phyloP scores from a whole-genome alignment of 2,888 invertebrate genomes.

The Leucophenga maculata region DNA sequence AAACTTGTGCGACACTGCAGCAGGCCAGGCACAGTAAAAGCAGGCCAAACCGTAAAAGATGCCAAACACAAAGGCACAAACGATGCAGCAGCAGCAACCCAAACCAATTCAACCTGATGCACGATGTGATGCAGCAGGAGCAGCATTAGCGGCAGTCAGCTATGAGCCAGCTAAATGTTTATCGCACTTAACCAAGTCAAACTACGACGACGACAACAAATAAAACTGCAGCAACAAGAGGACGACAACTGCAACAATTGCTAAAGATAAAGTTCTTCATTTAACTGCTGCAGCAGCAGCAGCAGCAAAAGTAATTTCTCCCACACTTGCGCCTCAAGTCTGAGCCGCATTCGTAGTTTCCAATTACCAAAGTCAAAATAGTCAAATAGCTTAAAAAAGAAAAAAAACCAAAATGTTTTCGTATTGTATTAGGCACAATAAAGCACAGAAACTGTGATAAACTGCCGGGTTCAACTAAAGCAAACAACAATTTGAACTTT shows the following conservation, averaged over 20 bases:
- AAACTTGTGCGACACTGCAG: conserved; percentile 16
- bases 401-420: too few relatives aligned
- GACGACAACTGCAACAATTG: not conserved
- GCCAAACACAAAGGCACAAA: conserved; percentile 2
- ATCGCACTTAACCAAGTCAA: conserved; percentile 39
- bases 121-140: not conserved
- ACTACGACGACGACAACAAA: conserved; percentile 16
- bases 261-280: conserved; percentile 17
- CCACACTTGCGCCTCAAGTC: conserved; percentile 24
- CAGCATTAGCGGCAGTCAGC: conserved; percentile 8
- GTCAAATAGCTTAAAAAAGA: not conserved
- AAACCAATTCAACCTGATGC: conserved; percentile 36
- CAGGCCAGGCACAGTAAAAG: not conserved
- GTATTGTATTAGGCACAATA: not conserved
- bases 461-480: conserved; percentile 20
- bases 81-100: not conserved
- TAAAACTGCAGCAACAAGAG: not conserved
- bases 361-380: conserved; percentile 20
- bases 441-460: conserved; percentile 12
- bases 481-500: conserved; percentile 23
- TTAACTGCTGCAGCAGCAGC: not conserved
- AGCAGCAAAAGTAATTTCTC: conserved; percentile 38
- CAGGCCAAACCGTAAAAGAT: not conserved
- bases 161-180: conserved; percentile 36
- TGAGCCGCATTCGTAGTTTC: not conserved